Conservation (phyloP, 2,888 invertebrate genomes). For the Macaria notata region DNA sequence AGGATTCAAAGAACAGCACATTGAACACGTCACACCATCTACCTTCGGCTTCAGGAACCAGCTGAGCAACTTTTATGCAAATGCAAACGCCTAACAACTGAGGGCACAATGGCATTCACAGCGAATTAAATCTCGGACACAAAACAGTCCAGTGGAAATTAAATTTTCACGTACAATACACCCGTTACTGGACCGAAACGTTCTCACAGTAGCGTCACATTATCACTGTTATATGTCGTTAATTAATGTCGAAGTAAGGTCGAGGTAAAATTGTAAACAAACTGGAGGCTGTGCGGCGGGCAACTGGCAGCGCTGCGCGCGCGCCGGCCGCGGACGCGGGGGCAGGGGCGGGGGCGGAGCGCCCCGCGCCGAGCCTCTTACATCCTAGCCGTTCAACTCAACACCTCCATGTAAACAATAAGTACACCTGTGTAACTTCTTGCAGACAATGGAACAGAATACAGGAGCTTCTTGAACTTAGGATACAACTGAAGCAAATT, state of each 20-base stretch:
- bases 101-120: constrained; percentile 46
- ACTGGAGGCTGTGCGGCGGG: constrained; percentile 77
- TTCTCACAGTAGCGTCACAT: constrained; percentile 42
- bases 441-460: constrained; percentile 3
- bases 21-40: constrained; percentile 31
- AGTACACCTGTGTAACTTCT: constrained; percentile 62
- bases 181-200: constrained; percentile 29
- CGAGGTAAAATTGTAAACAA: constrained; percentile 64
- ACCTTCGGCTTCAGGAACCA: constrained; percentile 45
- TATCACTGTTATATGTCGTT: constrained; percentile 33
- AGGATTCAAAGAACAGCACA: constrained; percentile 21
- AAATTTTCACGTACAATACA: constrained; percentile 21
- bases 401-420: constrained; percentile 64
- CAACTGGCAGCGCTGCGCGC: constrained; percentile 76
- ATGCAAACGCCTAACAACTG: constrained; percentile 48
- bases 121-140: constrained; percentile 35
- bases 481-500: too few relatives aligned
- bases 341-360: constrained; percentile 48
- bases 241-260: constrained; percentile 20
- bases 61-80: constrained; percentile 61
- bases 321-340: constrained; percentile 56
- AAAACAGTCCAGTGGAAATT: constrained; percentile 22
- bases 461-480: background rate
- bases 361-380: constrained; percentile 53
- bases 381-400: constrained; percentile 63